Evolutionary conservation across 2,888 invertebrate species (phyloP), one percentile per base, ranked within the genome.

Genomic region (Harpalus rufipes): DNA sequence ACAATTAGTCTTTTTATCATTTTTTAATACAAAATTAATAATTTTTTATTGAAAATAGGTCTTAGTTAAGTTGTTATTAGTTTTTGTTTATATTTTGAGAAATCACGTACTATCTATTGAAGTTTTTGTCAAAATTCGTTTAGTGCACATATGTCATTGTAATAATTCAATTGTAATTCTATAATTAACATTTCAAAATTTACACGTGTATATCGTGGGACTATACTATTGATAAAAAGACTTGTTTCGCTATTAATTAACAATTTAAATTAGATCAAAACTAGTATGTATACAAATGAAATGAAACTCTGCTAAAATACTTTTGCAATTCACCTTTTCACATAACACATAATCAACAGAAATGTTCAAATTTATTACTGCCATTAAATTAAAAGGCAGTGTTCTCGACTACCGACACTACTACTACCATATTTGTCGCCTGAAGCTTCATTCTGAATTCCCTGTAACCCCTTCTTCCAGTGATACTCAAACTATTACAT

Each of bases 341-440:
- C 25, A 72, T 44, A 44, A 72, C 72, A 68, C 25, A 72, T 44
- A 44, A 72, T 41, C 72, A 72, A 72, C 72, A 39, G 72, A 72
- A 72, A 72, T 44, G 72, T 14, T 72, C 39, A 72, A 72, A 72
- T 72, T 72, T 72, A 72, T 72, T 72, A 72, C 72, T 72, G 72
- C 72, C 72, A 72, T 72, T 72, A 72, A 72, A 72, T 72, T 72
- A 72, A 72, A 72, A 72, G 72, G 41, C 72, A 21, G 72, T 72
- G 72, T 72, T 72, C 72, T 72, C 72, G 72, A 72, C 72, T 72
- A 72, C 72, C 72, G 72, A 21, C 39, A 39, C 68, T 68, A 25
- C 68, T 39, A n/a, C 44, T 51, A 51, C 44, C 44, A 51, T 14
- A 18, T 44, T 44, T 72, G 72, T 72, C 72, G 72, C 72, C 72